Evolutionary conservation across 2,888 invertebrate species (phyloP).

Genomic region (Chymomyza procnemis): DNA sequence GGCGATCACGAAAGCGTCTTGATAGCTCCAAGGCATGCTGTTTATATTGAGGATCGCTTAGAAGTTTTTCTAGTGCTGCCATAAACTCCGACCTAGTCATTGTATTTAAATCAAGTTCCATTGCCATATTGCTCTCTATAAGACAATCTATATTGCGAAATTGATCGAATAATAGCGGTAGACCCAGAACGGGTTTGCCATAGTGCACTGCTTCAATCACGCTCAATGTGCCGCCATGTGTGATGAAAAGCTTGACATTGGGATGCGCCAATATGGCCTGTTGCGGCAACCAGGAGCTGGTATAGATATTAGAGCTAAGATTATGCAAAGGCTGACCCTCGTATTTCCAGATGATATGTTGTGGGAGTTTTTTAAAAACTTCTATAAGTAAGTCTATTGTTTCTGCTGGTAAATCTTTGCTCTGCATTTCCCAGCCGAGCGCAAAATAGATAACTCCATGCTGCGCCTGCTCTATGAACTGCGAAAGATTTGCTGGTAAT

Average conservation of each 20-base stretch:
- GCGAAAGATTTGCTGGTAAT: constrained; percentile 66
- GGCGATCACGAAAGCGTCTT: constrained; percentile 10
- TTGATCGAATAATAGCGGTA: constrained; percentile 80
- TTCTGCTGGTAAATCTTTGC: constrained; percentile 50
- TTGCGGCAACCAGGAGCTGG: constrained; percentile 77
- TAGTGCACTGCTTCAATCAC: constrained; percentile 78
- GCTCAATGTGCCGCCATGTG: constrained; percentile 79
- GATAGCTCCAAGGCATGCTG: not conserved
- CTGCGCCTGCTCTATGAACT: constrained; percentile 75
- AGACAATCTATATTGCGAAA: constrained; percentile 78
- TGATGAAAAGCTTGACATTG: constrained; percentile 78
- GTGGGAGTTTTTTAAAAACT: constrained; percentile 49
- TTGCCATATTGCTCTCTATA: constrained; percentile 73
- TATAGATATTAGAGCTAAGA: constrained; percentile 55
- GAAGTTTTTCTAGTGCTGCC: constrained; percentile 43
- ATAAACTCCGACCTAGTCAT: constrained; percentile 61
- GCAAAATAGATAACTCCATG: constrained; percentile 79
- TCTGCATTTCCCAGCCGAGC: constrained; percentile 76
- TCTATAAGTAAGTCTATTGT: constrained; percentile 46
- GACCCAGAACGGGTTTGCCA: constrained; percentile 79
- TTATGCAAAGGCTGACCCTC: constrained; percentile 62
- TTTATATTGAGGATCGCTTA: constrained; percentile 26
- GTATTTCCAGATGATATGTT: constrained; percentile 78
- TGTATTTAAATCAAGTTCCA: constrained; percentile 67
- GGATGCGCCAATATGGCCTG: constrained; percentile 78